A percentile compares a stretch with the other conserved stretches of the same genome.
Evolutionary conservation across 2,113 vertebrate species (phyloP).

Genomic region (Ornithorhynchus anatinus): DNA sequence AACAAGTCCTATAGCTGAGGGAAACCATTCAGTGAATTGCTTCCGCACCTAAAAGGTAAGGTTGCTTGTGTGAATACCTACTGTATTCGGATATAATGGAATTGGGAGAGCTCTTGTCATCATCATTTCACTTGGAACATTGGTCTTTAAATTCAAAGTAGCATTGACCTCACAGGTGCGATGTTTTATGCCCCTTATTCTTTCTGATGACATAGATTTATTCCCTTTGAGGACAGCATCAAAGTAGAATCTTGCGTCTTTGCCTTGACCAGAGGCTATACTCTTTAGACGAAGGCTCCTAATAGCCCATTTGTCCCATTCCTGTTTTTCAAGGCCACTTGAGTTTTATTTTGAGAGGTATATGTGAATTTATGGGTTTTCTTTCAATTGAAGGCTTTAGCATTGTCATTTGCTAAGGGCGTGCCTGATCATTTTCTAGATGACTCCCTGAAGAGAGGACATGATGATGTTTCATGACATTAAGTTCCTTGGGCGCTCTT

Average conservation of each 20-base stretch:
- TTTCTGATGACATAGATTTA: constrained; percentile 60
- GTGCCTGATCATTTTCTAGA: constrained; percentile 62
- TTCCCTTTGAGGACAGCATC: constrained; percentile 70
- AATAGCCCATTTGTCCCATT: constrained; percentile 66
- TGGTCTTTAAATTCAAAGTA: constrained; percentile 70
- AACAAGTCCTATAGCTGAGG: too few relatives aligned
- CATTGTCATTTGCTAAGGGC: constrained; percentile 46
- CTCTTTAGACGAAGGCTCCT: constrained; percentile 66
- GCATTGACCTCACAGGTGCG: constrained; percentile 46
- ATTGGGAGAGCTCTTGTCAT: constrained; percentile 64
- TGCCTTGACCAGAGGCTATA: constrained; percentile 61
- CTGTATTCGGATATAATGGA: too few relatives aligned
- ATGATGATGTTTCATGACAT: too few relatives aligned
- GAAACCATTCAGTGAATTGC: too few relatives aligned
- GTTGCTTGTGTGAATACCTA: too few relatives aligned
- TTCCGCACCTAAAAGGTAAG: too few relatives aligned
- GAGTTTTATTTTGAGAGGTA: constrained; percentile 69
- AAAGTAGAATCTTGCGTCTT: constrained; percentile 70
- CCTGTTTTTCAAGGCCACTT: constrained; percentile 67
- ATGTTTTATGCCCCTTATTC: constrained; percentile 68
- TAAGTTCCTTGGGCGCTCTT: too few relatives aligned
- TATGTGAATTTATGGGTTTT: constrained; percentile 62
- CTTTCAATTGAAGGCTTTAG: constrained; percentile 49
- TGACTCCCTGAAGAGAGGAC: constrained; percentile 67
- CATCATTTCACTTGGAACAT: constrained; percentile 39